Conservation (phyloP, 2,888 invertebrate species). For the Phaonia tiefii region DNA sequence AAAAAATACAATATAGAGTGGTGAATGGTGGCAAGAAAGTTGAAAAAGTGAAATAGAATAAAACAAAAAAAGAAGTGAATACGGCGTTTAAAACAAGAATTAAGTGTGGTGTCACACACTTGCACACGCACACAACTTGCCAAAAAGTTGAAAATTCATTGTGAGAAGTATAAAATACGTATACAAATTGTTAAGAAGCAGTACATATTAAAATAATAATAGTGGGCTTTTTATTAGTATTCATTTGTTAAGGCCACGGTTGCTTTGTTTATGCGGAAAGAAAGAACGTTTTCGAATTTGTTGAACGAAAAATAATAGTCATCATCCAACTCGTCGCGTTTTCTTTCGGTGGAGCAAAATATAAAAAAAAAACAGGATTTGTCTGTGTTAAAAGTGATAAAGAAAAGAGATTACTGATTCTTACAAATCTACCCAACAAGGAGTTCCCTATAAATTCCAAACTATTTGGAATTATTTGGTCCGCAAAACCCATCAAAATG, state of each 20-base stretch:
- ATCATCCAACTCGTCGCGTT: conserved; percentile 13
- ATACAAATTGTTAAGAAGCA: neutral
- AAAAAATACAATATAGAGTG: neutral
- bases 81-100: no score
- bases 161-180: neutral
- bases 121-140: no score
- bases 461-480: no score
- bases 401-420: no score
- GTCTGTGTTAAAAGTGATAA: neutral
- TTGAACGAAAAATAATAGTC: conserved; percentile 26
- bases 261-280: conserved; percentile 19
- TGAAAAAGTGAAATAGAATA: neutral
- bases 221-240: neutral
- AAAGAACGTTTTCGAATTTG: neutral
- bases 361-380: neutral
- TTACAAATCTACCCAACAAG: no score
- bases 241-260: neutral
- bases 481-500: conserved; percentile 10
- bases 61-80: neutral
- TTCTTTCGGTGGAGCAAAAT: neutral
- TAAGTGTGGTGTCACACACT: no score
- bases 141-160: neutral
- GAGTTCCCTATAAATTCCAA: no score
- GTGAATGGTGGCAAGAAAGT: conserved; percentile 6
- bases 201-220: no score